These are phyloP conservation scores for Sceloporus tristichus DNA, from an alignment of 2,113 vertebrate species.

Conservation along the genomic window DNA sequence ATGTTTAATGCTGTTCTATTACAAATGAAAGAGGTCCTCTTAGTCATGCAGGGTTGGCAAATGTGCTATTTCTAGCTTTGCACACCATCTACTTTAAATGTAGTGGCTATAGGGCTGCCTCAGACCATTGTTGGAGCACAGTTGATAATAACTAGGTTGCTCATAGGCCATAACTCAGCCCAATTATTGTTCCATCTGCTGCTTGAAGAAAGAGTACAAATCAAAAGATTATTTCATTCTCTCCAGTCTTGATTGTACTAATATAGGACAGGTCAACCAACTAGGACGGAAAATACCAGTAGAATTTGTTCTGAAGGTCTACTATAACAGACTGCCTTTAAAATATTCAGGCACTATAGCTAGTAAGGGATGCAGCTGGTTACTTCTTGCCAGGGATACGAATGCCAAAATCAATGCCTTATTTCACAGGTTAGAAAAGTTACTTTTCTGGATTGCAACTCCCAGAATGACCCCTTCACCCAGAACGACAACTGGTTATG, in stretches of 20 bases:
- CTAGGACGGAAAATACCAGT: constrained; percentile 27
- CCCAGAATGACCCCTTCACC: too few species aligned
- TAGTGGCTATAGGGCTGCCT: neutral
- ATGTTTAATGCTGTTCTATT: neutral
- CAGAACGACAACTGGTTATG: too few species aligned
- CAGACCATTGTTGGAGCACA: neutral
- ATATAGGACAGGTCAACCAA: neutral
- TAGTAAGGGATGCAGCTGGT: neutral
- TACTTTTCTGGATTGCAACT: too few species aligned
- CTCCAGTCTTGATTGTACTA: neutral
- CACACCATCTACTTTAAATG: neutral
- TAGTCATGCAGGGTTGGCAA: neutral
- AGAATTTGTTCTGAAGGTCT: neutral
- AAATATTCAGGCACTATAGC: neutral
- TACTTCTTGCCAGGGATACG: neutral
- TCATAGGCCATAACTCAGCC: constrained; percentile 17
- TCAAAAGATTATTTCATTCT: constrained; percentile 40
- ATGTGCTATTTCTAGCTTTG: constrained; percentile 5
- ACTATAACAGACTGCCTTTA: neutral
- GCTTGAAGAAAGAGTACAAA: constrained; percentile 42
- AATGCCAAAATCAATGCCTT: neutral
- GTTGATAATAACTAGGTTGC: neutral
- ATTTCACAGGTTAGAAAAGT: neutral
- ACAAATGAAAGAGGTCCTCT: neutral
- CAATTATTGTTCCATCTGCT: constrained; percentile 29